Evolutionary conservation across 2,888 invertebrate genomes (phyloP), one percentile per base, ranked within the genome.

Genomic region (Sympetrum striolatum): DNA sequence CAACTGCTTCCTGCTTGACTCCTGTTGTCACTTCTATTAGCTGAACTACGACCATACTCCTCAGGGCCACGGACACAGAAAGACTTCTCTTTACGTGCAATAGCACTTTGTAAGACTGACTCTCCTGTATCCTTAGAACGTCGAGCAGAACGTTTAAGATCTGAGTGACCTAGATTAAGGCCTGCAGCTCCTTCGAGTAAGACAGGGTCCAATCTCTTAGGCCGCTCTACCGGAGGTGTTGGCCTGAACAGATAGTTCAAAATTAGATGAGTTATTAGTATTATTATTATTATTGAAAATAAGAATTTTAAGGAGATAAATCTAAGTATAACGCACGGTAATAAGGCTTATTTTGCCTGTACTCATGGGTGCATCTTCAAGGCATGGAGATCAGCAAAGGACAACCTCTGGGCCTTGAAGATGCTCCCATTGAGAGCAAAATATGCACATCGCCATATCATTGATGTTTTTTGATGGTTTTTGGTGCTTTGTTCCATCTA

Each of bases 61-160:
- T 80, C 80, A 10, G 90, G 81, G n/a, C 81, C 81, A 12, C 92
- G 91, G 15, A 92, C 91, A 90, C 95, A 95, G 92, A 96, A 96
- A 0, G 96, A 96, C 92, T 96, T 96, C 93, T 96, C 96, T 93
- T 97, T 97, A 22, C 96, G 94, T 0, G 96, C 96, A 92, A 96
- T 96, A 15, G 96, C 96, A 93, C 95, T 96, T 91, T 96, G 96
- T 37, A 97, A 93, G 53, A 96, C 95, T 90, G 96, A 96, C 91
- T 96, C 95, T 64, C 93, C 92, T 25, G 93, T 94, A 80, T 94
- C 96, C 92, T 96, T 96, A 92, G 96, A 96, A 82, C 96, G 94
- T 90, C 96, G 95, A 0, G 96, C 95, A 0, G 96, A 96, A 35
- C 96, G 94, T 93, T 96, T 97, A 0, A 95, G 94, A 18, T 95